Conservation (phyloP, 1,140 invertebrate genomes). For the Rhizoglyphus robini region DNA sequence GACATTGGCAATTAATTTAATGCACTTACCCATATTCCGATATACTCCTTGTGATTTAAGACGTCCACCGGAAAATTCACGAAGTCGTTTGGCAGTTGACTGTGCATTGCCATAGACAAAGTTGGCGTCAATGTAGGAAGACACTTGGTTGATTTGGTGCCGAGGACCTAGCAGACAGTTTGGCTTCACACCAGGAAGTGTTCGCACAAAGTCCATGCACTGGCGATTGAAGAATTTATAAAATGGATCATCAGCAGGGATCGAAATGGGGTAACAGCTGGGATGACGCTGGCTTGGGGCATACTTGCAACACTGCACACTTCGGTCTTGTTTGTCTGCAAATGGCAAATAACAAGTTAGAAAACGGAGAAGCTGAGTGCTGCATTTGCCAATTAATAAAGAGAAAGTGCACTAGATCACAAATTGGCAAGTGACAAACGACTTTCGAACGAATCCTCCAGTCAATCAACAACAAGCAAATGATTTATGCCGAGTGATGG, state of each 20-base stretch:
- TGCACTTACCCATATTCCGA: constrained; percentile 51
- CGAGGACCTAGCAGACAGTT: constrained; percentile 40
- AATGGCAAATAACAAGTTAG: constrained; percentile 1
- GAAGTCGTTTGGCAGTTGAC: constrained; percentile 35
- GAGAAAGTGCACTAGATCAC: background rate
- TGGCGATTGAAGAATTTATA: constrained; percentile 54
- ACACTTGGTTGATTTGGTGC: constrained; percentile 37
- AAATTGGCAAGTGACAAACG: background rate
- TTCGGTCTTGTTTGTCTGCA: constrained; percentile 27
- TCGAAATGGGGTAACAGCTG: constrained; percentile 74
- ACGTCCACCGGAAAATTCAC: constrained; percentile 37
- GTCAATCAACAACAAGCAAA: no score
- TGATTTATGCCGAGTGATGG: no score
- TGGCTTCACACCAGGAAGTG: constrained; percentile 36
- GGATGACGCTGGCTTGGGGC: constrained; percentile 53
- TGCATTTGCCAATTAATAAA: no score
- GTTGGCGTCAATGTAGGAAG: constrained; percentile 40
- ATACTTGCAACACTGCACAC: constrained; percentile 35
- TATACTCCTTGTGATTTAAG: constrained; percentile 51
- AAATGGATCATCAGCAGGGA: constrained; percentile 81
- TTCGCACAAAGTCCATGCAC: constrained; percentile 41
- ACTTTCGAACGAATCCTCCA: no score
- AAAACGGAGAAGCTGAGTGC: no score
- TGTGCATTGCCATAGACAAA: constrained; percentile 41
- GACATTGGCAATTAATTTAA: no score